Evolutionary conservation across 2,113 vertebrate species (phyloP).

Genomic region (Petroica traversi): DNA sequence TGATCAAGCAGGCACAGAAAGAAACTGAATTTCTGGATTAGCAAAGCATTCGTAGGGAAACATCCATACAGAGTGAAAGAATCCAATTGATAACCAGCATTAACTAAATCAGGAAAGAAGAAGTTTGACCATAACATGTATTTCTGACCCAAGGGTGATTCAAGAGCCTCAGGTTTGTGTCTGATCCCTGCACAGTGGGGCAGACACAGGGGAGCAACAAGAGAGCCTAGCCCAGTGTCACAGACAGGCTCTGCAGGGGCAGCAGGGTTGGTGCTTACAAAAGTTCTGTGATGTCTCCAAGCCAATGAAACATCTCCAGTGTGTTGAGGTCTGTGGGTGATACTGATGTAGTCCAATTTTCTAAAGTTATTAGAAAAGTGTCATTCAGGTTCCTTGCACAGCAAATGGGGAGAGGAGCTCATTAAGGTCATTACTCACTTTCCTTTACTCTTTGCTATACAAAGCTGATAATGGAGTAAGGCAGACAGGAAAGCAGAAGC

Average conservation of each 20-base stretch:
- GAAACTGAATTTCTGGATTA: background rate
- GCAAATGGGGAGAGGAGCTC: background rate
- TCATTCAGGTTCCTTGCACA: background rate
- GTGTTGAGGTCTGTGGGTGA: fast-evolving
- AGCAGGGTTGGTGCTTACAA: fast-evolving
- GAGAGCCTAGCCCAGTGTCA: background rate
- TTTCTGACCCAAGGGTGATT: background rate
- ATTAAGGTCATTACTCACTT: background rate
- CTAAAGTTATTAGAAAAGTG: background rate
- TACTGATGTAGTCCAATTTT: fast-evolving
- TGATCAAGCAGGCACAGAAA: background rate
- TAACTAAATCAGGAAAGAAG: background rate
- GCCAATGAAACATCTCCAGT: background rate
- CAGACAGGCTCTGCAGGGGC: fast-evolving
- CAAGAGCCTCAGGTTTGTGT: background rate
- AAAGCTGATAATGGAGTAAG: background rate
- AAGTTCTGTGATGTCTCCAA: fast-evolving
- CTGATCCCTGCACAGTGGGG: fast-evolving
- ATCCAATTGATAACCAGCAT: fast-evolving
- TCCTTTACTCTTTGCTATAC: background rate
- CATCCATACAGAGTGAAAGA: fast-evolving
- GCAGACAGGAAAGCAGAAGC: background rate
- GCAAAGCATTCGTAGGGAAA: background rate
- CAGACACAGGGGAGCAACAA: too few species aligned
- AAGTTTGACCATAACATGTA: fast-evolving